Evolutionary conservation across 2,888 invertebrate genomes (phyloP), one percentile per base, ranked within the genome.

Genomic region (Cheilosia pagana): DNA sequence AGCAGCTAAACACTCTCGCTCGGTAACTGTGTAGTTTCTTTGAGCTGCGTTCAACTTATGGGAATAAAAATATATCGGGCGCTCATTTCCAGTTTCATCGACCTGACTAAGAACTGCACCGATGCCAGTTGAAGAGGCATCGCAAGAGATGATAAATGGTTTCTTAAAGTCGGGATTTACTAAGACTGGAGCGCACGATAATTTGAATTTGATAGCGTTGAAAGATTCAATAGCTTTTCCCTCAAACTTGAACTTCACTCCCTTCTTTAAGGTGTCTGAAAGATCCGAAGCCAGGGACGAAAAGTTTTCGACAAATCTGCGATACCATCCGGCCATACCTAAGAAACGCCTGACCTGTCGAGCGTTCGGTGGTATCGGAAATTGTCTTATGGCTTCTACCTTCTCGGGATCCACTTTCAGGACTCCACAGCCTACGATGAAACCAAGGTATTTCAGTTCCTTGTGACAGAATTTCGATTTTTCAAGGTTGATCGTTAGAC

Each of bases 261-360:
- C 28, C 14, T 53, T 53, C n/a, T 53, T 53, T 14, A 53, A 53
- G 12, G 10, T 35, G 10, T 35, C 10, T 55, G 55, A 23, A 10
- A 55, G n/a, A 12, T 35, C 10, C 8, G 35, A 23, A 14, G 16
- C 16, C 2, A 25, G 14, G 14, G 35, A 23, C 3, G 55, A 55
- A 14, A 53, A 53, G 28, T 31, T 25, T 0, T 31, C 16, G 5
- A 62, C 50, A n/a, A n/a, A n/a, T n/a, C n/a, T n/a, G n/a, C n/a
- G n/a, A n/a, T n/a, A n/a, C n/a, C n/a, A n/a, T n/a, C 63, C 63
- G 3, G 63, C 35, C 50, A 65, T 50, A 23, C 63, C 50, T 7
- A 65, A 19, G 6, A 65, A 65, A 23, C 63, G 12, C n/a, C 63
- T 16, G 3, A 65, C 63, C n/a, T 65, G 63, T 1, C 45, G 14